phyloP scores from a whole-genome alignment of 1,140 invertebrate species.

The Lepidurus packardi region DNA sequence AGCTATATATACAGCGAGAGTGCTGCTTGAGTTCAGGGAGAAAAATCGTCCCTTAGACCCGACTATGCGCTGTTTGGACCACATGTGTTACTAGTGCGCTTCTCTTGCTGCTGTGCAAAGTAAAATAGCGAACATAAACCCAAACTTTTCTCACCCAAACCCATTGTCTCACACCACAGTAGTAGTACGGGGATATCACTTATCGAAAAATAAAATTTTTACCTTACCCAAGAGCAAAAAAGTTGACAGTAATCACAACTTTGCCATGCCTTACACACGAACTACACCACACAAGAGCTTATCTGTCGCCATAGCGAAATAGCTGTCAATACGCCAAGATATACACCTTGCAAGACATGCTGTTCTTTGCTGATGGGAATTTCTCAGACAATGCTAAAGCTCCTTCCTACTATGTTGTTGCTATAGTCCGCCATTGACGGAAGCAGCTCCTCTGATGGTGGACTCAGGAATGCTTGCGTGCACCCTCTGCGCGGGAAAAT shows the following conservation, averaged over 20 bases:
- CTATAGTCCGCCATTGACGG: neutral
- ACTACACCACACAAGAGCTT: neutral
- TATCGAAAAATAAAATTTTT: neutral
- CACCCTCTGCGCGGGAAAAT: neutral
- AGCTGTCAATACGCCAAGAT: neutral
- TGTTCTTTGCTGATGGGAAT: neutral
- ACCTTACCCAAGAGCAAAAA: neutral
- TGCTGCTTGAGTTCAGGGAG: neutral
- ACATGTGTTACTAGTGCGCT: neutral
- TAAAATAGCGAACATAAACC: neutral
- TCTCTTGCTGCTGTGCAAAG: neutral
- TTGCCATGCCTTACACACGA: neutral
- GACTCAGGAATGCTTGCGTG: neutral
- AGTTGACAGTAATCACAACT: neutral
- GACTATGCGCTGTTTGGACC: neutral
- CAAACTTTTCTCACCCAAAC: neutral
- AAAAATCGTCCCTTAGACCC: neutral
- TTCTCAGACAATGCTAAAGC: neutral
- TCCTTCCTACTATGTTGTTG: neutral
- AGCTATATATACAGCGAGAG: neutral
- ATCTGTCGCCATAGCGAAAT: neutral
- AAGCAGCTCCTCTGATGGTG: conserved; percentile 5
- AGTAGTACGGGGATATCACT: neutral
- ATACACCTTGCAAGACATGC: neutral
- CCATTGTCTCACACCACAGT: neutral